These are phyloP conservation scores for Glaucomys volans DNA, from an alignment of 2,113 vertebrate genomes.

Conservation along the genomic window DNA sequence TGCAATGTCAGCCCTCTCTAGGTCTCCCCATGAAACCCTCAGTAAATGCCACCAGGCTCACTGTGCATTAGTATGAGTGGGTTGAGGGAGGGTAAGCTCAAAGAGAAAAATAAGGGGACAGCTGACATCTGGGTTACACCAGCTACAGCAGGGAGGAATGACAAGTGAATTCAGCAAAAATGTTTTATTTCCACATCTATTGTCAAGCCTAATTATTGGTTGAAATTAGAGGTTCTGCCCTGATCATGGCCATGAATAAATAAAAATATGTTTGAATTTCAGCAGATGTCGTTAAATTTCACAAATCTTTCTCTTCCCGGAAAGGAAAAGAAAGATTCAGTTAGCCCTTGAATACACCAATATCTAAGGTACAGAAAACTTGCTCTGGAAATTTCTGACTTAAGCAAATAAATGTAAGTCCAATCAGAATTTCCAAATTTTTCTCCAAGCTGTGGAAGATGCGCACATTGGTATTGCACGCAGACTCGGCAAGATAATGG, in stretches of 20 bases:
- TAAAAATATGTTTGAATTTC: constrained; percentile 85
- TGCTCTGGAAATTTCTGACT: background rate
- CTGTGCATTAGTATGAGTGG: constrained; percentile 68
- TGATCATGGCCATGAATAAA: constrained; percentile 83
- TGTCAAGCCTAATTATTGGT: constrained; percentile 85
- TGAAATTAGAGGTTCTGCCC: constrained; percentile 84
- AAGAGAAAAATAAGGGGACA: constrained; percentile 79
- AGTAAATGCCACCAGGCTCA: constrained; percentile 32
- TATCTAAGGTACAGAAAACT: background rate
- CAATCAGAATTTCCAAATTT: background rate
- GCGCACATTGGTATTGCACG: background rate
- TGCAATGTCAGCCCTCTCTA: background rate
- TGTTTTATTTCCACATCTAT: constrained; percentile 84
- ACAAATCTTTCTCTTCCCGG: constrained; percentile 70
- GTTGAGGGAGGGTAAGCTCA: constrained; percentile 56
- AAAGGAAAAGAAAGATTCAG: constrained; percentile 59
- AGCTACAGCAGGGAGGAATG: constrained; percentile 77
- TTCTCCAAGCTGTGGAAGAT: background rate
- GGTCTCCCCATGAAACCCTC: constrained; percentile 30
- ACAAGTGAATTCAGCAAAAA: constrained; percentile 84
- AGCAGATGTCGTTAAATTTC: constrained; percentile 80
- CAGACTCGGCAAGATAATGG: background rate
- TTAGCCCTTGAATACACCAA: background rate
- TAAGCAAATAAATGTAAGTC: background rate
- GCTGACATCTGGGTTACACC: constrained; percentile 85